Evolutionary conservation across 2,113 vertebrate species (phyloP).

Genomic region (Notiomystis cincta): DNA sequence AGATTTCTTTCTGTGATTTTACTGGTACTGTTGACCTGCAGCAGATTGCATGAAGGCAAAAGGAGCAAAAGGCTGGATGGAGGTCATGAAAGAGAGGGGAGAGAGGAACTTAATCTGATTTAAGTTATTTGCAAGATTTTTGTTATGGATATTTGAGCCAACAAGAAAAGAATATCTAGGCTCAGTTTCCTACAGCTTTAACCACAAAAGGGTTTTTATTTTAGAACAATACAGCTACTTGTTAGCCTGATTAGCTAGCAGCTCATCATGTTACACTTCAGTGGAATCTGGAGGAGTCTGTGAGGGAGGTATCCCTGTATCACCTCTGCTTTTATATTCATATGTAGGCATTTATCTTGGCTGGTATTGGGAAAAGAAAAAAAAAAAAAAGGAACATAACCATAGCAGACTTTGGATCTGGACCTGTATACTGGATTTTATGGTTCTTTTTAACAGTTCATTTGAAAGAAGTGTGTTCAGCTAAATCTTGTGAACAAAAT

Average conservation of each 20-base stretch:
- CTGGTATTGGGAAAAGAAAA: neutral
- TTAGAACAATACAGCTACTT: neutral
- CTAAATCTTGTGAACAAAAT: neutral
- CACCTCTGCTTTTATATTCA: neutral
- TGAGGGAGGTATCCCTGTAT: neutral
- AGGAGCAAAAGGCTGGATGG: neutral
- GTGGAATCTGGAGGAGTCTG: neutral
- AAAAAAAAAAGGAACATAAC: neutral
- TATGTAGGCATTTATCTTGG: neutral
- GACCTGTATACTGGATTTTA: neutral
- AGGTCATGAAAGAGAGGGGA: neutral
- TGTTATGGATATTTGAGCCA: neutral
- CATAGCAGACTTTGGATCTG: neutral
- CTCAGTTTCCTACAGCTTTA: constrained; percentile 18
- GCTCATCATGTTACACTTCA: neutral
- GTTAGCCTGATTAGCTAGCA: neutral
- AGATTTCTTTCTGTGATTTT: neutral
- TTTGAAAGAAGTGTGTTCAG: neutral
- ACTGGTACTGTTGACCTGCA: neutral
- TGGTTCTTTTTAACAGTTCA: neutral
- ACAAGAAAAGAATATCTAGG: neutral
- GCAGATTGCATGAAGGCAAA: neutral
- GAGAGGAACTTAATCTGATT: neutral
- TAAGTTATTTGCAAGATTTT: constrained; percentile 9
- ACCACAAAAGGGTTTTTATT: neutral